phyloP scores from a whole-genome alignment of 2,888 invertebrate species.

The Dicyrtoma fusca region DNA sequence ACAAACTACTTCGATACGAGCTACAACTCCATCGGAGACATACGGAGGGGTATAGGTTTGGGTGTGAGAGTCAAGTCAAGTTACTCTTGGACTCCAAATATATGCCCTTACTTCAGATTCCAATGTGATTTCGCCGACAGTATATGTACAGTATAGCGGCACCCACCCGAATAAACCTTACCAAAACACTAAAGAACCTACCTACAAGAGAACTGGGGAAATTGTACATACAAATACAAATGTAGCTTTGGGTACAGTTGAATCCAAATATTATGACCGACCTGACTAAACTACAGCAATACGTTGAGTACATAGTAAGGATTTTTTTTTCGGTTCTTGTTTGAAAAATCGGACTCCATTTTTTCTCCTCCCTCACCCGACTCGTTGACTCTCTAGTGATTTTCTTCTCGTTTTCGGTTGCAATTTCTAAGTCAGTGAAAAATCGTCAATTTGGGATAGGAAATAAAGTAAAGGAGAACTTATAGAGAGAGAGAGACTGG shows the following conservation, averaged over 20 bases:
- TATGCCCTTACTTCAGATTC: too few species aligned
- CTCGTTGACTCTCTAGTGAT: slow-evolving; percentile 56
- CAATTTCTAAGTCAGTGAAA: slow-evolving; percentile 55
- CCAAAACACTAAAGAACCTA: too few species aligned
- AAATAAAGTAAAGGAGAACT: slow-evolving; percentile 49
- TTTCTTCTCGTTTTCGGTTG: slow-evolving; percentile 55
- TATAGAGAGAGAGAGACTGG: slow-evolving; percentile 25
- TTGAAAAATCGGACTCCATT: slow-evolving; percentile 56
- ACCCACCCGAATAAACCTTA: too few species aligned
- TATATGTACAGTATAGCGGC: too few species aligned
- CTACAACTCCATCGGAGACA: neutral
- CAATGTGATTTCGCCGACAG: too few species aligned
- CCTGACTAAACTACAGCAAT: too few species aligned
- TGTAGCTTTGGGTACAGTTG: too few species aligned
- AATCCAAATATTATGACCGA: too few species aligned
- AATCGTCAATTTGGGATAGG: slow-evolving; percentile 56
- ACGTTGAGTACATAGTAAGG: neutral
- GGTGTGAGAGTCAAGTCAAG: too few species aligned
- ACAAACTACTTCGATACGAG: neutral
- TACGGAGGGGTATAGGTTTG: neutral
- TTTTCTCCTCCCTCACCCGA: slow-evolving; percentile 50
- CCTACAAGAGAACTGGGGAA: too few species aligned
- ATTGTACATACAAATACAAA: too few species aligned
- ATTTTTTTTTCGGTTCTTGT: slow-evolving; percentile 21
- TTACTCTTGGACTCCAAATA: too few species aligned